Evolutionary conservation across 1,140 invertebrate genomes (phyloP).

Genomic region (Myzus persicae): DNA sequence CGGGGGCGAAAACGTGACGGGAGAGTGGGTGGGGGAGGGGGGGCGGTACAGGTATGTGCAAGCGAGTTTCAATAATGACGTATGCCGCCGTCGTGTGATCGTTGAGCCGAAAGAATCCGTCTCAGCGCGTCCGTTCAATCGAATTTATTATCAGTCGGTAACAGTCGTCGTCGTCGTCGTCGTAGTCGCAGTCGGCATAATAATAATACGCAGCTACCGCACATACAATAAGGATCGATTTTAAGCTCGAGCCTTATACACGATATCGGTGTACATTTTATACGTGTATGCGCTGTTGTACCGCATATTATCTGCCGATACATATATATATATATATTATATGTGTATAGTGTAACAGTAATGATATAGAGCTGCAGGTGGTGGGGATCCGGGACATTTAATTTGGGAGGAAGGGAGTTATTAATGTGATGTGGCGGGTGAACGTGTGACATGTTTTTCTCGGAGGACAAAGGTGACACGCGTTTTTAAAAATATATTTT

Average conservation of each 20-base stretch:
- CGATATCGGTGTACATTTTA: neutral
- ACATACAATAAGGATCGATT: constrained; percentile 9
- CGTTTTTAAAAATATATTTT: neutral
- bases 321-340: neutral
- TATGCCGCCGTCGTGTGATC: neutral
- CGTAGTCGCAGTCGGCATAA: neutral
- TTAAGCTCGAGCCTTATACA: neutral
- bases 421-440: neutral
- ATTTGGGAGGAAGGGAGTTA: neutral
- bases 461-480: neutral
- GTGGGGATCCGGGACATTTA: too few relatives aligned
- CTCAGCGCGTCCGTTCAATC: constrained; percentile 16
- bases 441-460: neutral
- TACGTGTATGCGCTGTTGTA: too few relatives aligned
- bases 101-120: constrained; percentile 13
- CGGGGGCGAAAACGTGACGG: too few relatives aligned
- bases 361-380: neutral
- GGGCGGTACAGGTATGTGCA: neutral
- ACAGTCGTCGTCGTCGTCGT: neutral
- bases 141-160: constrained; percentile 8
- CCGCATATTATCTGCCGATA: too few relatives aligned
- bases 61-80: constrained; percentile 10
- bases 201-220: neutral
- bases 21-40: too few relatives aligned
- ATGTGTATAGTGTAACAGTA: neutral